Evolutionary conservation across 2,888 invertebrate species (phyloP).

Genomic region (Lasioglossum lativentre): DNA sequence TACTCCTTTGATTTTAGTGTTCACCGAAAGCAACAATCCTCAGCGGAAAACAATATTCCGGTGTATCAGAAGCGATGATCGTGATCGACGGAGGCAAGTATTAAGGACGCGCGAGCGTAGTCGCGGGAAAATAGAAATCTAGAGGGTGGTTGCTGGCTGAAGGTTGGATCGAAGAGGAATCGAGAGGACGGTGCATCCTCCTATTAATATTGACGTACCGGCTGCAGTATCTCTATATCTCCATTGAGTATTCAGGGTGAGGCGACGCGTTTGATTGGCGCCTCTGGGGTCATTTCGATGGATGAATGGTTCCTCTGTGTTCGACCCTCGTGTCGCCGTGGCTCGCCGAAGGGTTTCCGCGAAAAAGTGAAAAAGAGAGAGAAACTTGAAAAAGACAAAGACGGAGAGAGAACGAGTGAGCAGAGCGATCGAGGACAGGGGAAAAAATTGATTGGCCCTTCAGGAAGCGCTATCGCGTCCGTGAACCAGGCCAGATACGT

Average conservation of each 20-base stretch:
- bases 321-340: slow-evolving; percentile 68
- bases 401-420: not conserved
- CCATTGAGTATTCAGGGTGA: slow-evolving; percentile 74
- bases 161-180: slow-evolving; percentile 59
- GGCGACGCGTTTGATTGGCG: slow-evolving; percentile 75
- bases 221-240: slow-evolving; percentile 64
- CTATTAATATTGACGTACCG: slow-evolving; percentile 67
- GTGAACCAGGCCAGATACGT: slow-evolving; percentile 58
- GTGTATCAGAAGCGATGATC: not conserved
- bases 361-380: slow-evolving; percentile 21
- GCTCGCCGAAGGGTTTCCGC: slow-evolving; percentile 65
- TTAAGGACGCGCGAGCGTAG: not conserved
- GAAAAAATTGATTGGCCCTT: slow-evolving; percentile 78
- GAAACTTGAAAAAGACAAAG: slow-evolving; percentile 25
- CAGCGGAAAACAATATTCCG: not conserved
- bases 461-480: slow-evolving; percentile 70
- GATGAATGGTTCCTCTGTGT: slow-evolving; percentile 73
- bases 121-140: slow-evolving; percentile 15
- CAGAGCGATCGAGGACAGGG: not conserved
- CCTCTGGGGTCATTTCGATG: slow-evolving; percentile 76
- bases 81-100: not conserved
- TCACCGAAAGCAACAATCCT: not conserved
- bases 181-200: slow-evolving; percentile 53
- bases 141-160: not conserved
- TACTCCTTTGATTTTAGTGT: too few species aligned